Conservation (phyloP, 1,140 invertebrate genomes). For the Atopsyche davidsoni region DNA sequence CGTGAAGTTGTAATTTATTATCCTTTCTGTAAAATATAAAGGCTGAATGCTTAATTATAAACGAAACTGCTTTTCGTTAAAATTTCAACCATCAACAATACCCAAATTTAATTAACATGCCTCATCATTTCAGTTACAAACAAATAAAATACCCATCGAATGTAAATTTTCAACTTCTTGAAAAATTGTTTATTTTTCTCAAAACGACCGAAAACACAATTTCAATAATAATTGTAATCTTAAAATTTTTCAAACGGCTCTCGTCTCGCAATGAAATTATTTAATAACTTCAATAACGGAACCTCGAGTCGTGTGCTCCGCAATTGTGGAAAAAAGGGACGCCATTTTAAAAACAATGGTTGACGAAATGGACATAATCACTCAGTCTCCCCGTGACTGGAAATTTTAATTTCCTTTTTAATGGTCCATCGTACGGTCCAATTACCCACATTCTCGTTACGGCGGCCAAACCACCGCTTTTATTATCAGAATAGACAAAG, state of each 20-base stretch:
- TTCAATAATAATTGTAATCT: background rate
- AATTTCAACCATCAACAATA: too few relatives aligned
- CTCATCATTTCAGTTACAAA: background rate
- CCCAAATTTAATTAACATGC: too few relatives aligned
- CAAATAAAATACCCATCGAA: background rate
- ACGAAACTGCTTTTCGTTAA: too few relatives aligned
- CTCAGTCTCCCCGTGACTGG: background rate
- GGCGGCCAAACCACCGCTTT: slow-evolving; percentile 4
- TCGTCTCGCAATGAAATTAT: background rate
- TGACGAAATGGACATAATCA: background rate
- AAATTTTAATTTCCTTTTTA: slow-evolving; percentile 16
- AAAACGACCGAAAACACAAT: background rate
- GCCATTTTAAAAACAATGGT: background rate
- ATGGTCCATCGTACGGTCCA: slow-evolving; percentile 7
- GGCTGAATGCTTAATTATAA: too few relatives aligned
- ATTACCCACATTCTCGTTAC: slow-evolving; percentile 2
- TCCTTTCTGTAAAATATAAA: too few relatives aligned
- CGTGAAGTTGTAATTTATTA: too few relatives aligned
- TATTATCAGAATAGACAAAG: slow-evolving; percentile 2
- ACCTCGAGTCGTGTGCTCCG: background rate
- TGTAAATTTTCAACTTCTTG: too few relatives aligned
- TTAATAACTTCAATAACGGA: background rate
- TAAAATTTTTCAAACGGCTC: background rate
- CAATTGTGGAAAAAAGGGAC: background rate
- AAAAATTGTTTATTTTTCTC: background rate